These are phyloP conservation scores for Thamnophis sirtalis DNA, from an alignment of 2,113 vertebrate species.

Conservation along the genomic window DNA sequence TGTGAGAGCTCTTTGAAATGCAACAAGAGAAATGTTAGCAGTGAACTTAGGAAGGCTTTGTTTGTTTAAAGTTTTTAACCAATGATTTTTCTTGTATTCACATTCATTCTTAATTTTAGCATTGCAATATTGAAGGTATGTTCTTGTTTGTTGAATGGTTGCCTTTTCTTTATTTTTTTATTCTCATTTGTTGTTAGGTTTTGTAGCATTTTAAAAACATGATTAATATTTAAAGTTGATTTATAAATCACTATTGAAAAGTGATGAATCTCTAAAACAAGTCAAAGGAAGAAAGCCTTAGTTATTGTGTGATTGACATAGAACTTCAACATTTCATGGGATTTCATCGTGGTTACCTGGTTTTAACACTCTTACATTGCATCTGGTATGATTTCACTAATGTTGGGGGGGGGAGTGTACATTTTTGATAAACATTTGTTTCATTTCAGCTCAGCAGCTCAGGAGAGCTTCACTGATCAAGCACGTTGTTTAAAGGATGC, in stretches of 20 bases:
- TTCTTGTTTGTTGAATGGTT: background rate
- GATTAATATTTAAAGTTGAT: background rate
- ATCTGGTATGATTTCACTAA: background rate
- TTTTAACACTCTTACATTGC: background rate
- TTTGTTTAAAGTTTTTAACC: background rate
- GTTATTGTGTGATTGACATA: background rate
- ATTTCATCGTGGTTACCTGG: background rate
- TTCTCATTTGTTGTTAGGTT: background rate
- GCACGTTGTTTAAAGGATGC: background rate
- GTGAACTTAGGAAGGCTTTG: background rate
- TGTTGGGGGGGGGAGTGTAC: background rate
- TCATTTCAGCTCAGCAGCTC: background rate
- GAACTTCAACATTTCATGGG: background rate
- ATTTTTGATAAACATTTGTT: background rate
- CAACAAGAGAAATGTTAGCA: background rate
- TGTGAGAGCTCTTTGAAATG: background rate
- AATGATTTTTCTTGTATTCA: background rate
- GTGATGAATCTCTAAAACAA: background rate
- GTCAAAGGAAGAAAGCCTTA: background rate
- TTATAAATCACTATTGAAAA: background rate
- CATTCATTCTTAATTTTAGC: background rate
- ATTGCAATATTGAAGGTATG: background rate
- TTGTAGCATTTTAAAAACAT: background rate
- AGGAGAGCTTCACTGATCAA: background rate
- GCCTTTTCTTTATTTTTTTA: background rate